phyloP scores from a whole-genome alignment of 2,888 invertebrate species.

The Ectobius pallidus region DNA sequence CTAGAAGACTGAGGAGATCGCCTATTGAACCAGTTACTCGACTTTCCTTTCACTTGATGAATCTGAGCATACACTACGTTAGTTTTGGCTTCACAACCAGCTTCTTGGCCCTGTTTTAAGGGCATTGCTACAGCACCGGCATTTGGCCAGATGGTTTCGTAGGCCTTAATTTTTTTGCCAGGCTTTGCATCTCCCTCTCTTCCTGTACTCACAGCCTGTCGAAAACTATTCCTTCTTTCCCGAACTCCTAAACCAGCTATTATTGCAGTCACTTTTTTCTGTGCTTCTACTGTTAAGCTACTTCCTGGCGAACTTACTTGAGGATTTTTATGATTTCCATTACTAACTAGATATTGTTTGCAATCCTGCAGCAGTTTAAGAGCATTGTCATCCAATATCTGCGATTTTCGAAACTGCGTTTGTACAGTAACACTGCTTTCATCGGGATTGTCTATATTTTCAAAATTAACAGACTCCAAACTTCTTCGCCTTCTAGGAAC shows the following conservation, averaged over 20 bases:
- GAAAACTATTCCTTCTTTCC: conserved; percentile 51
- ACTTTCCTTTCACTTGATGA: not conserved
- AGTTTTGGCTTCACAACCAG: not conserved
- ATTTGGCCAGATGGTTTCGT: conserved; percentile 49
- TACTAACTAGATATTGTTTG: conserved; percentile 40
- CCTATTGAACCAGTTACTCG: not conserved
- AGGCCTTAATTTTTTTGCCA: conserved; percentile 40
- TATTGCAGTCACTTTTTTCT: conserved; percentile 46
- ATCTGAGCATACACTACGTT: not conserved
- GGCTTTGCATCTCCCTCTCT: conserved; percentile 38
- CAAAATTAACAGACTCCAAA: conserved; percentile 41
- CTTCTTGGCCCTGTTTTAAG: not conserved
- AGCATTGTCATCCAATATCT: conserved; percentile 38
- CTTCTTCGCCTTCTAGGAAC: conserved; percentile 35
- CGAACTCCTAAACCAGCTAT: conserved; percentile 48
- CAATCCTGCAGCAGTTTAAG: conserved; percentile 43
- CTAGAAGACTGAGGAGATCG: not conserved
- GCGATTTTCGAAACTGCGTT: not conserved
- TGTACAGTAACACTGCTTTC: not conserved
- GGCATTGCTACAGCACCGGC: not conserved
- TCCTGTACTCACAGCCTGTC: conserved; percentile 50
- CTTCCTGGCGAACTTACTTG: conserved; percentile 14
- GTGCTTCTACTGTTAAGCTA: conserved; percentile 39
- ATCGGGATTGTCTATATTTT: conserved; percentile 13
- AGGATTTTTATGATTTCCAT: not conserved